phyloP scores from a whole-genome alignment of 2,113 vertebrate genomes.

The Podarcis muralis region DNA sequence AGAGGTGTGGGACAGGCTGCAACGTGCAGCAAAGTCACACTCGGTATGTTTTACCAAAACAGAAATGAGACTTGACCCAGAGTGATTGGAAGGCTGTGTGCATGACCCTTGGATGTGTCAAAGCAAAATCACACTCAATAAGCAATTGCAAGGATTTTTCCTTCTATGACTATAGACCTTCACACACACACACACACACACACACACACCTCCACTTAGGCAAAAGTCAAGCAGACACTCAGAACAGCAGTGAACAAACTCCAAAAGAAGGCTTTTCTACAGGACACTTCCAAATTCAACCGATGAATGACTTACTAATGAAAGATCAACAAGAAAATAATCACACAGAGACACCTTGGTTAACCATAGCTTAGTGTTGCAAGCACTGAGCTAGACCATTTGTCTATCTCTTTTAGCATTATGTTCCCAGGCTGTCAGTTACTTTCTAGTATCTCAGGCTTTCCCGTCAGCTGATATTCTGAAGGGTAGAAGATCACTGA shows the following conservation, averaged over 20 bases:
- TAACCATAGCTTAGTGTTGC: too few species aligned
- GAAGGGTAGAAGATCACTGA: neutral
- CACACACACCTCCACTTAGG: fast-evolving
- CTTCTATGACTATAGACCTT: conserved; percentile 26
- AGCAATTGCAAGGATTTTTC: conserved; percentile 46
- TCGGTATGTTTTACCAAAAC: conserved; percentile 52
- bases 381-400: neutral
- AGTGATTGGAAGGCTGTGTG: conserved; percentile 37
- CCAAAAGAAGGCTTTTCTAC: conserved; percentile 48
- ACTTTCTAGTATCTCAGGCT: neutral
- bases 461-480: neutral
- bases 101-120: conserved; percentile 58
- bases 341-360: neutral
- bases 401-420: too few species aligned
- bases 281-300: conserved; percentile 63
- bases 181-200: too few species aligned
- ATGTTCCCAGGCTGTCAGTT: neutral
- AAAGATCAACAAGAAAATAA: conserved; percentile 61
- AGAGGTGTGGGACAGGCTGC: conserved; percentile 31
- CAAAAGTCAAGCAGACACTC: conserved; percentile 40
- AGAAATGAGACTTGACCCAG: conserved; percentile 65
- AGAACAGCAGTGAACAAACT: conserved; percentile 47
- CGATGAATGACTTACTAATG: conserved; percentile 62
- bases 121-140: conserved; percentile 55
- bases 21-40: conserved; percentile 48